Evolutionary conservation across 1,140 invertebrate species (phyloP), one percentile per base, ranked within the genome.

Genomic region (honey bee (Apis mellifera)): DNA sequence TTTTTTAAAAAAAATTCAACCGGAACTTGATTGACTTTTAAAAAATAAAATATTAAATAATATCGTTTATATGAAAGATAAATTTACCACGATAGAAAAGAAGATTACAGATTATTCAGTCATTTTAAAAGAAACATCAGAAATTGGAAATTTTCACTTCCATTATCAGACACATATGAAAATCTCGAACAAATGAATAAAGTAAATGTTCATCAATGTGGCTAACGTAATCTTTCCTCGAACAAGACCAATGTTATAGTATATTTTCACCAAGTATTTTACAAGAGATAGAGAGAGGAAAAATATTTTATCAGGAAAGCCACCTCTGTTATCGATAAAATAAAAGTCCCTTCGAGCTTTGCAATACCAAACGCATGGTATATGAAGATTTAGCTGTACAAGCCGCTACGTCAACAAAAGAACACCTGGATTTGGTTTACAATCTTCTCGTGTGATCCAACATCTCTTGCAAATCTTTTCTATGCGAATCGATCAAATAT

Each of bases 251-350:
- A 68, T 76, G 68, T 64, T 55, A 13, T 9, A 82, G 60, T 76
- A 52, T 72, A 32, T 78, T 71, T 87, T 87, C 86, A 87, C 84
- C 77, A 86, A 86, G 86, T 77, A 74, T 84, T 87, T 87, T 86
- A 86, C 82, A 68, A 52, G 77, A 64, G 79, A 69, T 81, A 73
- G 77, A 87, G 78, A 60, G 78, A 55, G 84, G 48, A 82, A 68
- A 84, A 71, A 90, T 90, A 85, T 86, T 87, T 89, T 89, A 90
- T 88, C 84, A 82, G 82, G 85, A 86, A 90, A 87, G 87, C 89
- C 80, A 42, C 5, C 32, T 42, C 32, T 42, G 83, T 89, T 89
- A 85, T 59, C 75, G 82, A 84, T 88, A 87, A 90, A 90, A 84
- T 85, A 85, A 86, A 87, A 90, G 89, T 82, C 86, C 84, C 87